phyloP scores from a whole-genome alignment of 2,888 invertebrate genomes.

The Danaus chrysippus region DNA sequence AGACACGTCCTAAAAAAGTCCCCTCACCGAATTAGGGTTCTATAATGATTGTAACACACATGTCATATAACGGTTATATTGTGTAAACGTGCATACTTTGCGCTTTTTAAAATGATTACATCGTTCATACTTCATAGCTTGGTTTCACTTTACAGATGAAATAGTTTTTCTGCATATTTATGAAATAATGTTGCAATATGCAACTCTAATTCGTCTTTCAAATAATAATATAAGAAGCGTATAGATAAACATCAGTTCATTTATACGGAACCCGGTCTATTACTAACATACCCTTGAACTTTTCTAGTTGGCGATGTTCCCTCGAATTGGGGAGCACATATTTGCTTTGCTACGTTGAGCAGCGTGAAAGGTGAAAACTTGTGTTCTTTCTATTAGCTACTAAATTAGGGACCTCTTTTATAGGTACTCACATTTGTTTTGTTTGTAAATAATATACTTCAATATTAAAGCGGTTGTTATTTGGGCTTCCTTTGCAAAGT shows the following conservation, averaged over 20 bases:
- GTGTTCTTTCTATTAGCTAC: conserved; percentile 32
- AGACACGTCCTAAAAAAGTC: conserved; percentile 32
- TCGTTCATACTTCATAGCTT: too few relatives aligned
- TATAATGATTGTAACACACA: background rate
- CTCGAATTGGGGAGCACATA: conserved; percentile 30
- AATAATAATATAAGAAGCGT: too few relatives aligned
- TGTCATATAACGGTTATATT: too few relatives aligned
- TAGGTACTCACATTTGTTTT: conserved; percentile 13
- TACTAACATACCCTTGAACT: conserved; percentile 13
- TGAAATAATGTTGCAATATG: too few relatives aligned
- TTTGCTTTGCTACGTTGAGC: conserved; percentile 30
- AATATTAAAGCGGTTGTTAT: background rate
- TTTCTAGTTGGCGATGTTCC: conserved; percentile 21
- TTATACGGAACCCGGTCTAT: conserved; percentile 19
- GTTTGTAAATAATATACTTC: background rate
- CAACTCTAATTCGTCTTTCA: too few relatives aligned
- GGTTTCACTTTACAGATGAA: too few relatives aligned
- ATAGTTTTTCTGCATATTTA: too few relatives aligned
- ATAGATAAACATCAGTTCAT: too few relatives aligned
- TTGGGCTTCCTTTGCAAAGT: background rate
- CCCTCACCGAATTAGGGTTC: conserved; percentile 22
- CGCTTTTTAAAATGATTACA: too few relatives aligned
- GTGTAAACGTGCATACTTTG: too few relatives aligned
- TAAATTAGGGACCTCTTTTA: conserved; percentile 33
- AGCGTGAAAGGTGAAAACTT: conserved; percentile 28